These are phyloP conservation scores for Nothoprocta pentlandii DNA, from an alignment of 2,113 vertebrate species.

Conservation along the genomic window DNA sequence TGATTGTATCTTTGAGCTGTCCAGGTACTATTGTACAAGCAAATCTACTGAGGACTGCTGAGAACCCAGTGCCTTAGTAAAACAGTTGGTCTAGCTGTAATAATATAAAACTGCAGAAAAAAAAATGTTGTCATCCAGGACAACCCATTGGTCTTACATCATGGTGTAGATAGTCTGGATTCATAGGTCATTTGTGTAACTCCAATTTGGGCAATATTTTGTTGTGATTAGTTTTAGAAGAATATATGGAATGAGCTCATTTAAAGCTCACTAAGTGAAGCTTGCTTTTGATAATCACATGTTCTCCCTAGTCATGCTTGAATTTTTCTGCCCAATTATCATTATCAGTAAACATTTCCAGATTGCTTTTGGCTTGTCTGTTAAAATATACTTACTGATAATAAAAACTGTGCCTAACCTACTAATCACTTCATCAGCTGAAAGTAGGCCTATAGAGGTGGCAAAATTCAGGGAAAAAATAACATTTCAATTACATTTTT, in stretches of 20 bases:
- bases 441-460: neutral
- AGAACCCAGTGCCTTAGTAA: rapidly evolving
- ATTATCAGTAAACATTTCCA: slow-evolving; percentile 50
- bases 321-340: slow-evolving; percentile 35
- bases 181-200: neutral
- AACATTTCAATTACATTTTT: neutral
- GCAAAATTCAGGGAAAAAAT: neutral
- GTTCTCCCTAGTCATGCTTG: neutral
- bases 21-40: neutral
- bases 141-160: neutral
- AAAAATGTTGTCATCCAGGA: neutral
- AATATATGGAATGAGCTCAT: neutral
- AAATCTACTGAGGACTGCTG: neutral
- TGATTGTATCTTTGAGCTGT: neutral
- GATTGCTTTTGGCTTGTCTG: slow-evolving; percentile 37
- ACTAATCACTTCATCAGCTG: slow-evolving; percentile 10
- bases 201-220: neutral
- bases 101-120: neutral
- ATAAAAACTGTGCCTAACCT: neutral
- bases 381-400: slow-evolving; percentile 26
- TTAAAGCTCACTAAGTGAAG: neutral
- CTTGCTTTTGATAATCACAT: neutral
- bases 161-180: neutral
- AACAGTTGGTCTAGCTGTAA: neutral
- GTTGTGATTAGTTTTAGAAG: neutral